These are phyloP conservation scores for Periophthalmus modestus DNA, from an alignment of 2,113 vertebrate genomes.

Conservation along the genomic window DNA sequence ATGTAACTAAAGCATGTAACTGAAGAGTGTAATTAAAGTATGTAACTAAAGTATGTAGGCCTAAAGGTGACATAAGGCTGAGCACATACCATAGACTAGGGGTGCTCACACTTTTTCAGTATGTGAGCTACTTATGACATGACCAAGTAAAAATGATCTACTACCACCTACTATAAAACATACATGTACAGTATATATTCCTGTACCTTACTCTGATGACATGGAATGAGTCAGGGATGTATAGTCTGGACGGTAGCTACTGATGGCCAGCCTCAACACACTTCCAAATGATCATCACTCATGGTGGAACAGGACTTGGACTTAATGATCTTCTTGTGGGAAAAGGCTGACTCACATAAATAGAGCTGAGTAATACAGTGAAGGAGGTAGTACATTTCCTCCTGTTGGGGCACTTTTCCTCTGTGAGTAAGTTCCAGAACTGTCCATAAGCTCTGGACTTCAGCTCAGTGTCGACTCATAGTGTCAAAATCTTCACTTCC, in stretches of 20 bases:
- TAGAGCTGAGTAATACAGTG: conserved; percentile 52
- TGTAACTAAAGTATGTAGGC: conserved; percentile 8
- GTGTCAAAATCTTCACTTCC: conserved; percentile 44
- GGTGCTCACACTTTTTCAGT: neutral
- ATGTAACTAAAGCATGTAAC: no score
- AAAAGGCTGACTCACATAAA: conserved; percentile 57
- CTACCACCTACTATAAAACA: neutral
- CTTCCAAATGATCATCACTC: conserved; percentile 54
- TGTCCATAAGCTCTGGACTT: conserved; percentile 39
- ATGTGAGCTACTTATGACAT: neutral
- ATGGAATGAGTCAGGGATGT: neutral
- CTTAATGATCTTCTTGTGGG: conserved; percentile 48
- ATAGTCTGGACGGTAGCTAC: neutral
- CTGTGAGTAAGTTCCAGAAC: conserved; percentile 49
- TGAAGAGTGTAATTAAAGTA: no score
- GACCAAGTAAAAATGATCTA: neutral
- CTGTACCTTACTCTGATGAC: neutral
- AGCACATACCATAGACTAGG: conserved; percentile 19
- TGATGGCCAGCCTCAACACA: conserved; percentile 15
- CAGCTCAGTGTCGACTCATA: conserved; percentile 35
- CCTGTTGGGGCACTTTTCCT: conserved; percentile 47
- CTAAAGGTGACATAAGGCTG: conserved; percentile 56
- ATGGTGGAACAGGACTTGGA: conserved; percentile 48
- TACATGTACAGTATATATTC: neutral
- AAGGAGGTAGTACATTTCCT: conserved; percentile 48